phyloP scores from a whole-genome alignment of 1,140 invertebrate genomes.

The Acromyrmex heyeri region DNA sequence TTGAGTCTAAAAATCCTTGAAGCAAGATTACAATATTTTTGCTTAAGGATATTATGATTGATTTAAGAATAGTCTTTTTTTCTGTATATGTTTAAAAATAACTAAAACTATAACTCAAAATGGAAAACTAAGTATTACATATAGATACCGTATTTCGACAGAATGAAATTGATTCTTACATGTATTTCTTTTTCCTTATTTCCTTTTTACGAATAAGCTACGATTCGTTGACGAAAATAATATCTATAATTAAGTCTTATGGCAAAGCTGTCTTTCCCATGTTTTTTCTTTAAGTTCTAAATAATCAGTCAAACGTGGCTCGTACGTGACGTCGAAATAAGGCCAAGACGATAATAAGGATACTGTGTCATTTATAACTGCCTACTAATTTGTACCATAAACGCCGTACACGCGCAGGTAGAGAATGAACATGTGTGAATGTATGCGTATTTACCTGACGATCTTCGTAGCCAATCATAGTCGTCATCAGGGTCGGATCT shows the following conservation, averaged over 20 bases:
- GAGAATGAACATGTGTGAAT: constrained; percentile 65
- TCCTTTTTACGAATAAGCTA: background rate
- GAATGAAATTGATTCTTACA: background rate
- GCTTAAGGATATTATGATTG: no score
- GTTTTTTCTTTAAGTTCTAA: background rate
- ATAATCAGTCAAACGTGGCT: constrained; percentile 64
- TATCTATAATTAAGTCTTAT: constrained; percentile 38
- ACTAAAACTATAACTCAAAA: background rate
- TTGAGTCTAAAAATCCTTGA: no score
- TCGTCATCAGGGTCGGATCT: constrained; percentile 71
- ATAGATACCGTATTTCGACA: background rate
- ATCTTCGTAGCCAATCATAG: constrained; percentile 63
- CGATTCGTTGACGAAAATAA: background rate
- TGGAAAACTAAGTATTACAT: background rate
- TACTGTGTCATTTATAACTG: constrained; percentile 83
- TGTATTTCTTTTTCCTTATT: background rate
- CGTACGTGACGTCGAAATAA: constrained; percentile 59
- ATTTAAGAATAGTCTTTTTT: no score
- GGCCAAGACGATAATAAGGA: constrained; percentile 72
- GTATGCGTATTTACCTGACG: constrained; percentile 72
- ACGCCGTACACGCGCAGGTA: constrained; percentile 75
- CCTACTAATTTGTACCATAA: constrained; percentile 84
- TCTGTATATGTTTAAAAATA: background rate
- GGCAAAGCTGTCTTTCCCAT: constrained; percentile 21
- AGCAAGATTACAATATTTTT: no score